phyloP scores from a whole-genome alignment of 1,140 invertebrate genomes.

The Oedothorax gibbosus region DNA sequence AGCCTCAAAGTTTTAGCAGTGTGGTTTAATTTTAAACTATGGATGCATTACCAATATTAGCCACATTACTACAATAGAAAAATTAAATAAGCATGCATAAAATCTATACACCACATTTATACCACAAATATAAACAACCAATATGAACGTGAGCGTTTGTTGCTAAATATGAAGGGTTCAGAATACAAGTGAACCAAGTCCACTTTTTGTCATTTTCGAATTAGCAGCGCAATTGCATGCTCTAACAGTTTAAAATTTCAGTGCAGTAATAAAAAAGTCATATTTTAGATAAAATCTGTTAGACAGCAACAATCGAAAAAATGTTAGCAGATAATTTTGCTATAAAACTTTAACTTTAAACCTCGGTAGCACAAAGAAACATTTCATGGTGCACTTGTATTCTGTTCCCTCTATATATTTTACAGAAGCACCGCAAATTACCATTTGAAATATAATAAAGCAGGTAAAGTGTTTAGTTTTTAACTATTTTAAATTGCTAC shows the following conservation, averaged over 20 bases:
- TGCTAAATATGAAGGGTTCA: not conserved
- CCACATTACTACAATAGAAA: not conserved
- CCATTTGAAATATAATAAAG: too few species aligned
- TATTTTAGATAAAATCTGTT: too few species aligned
- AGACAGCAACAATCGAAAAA: too few species aligned
- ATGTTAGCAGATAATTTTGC: too few species aligned
- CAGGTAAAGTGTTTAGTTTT: too few species aligned
- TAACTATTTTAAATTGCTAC: too few species aligned
- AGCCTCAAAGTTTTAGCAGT: not conserved
- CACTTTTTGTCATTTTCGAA: not conserved
- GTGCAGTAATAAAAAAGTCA: slow-evolving; percentile 5
- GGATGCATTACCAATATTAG: not conserved
- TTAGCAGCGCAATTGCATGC: not conserved
- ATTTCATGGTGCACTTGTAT: too few species aligned
- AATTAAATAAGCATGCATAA: not conserved
- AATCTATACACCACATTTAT: slow-evolving; percentile 4
- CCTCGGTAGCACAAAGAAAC: too few species aligned
- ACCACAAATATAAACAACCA: not conserved
- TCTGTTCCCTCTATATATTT: too few species aligned
- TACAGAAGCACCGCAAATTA: too few species aligned
- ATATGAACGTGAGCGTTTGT: not conserved
- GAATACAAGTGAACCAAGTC: not conserved
- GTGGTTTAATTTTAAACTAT: not conserved
- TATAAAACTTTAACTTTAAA: too few species aligned
- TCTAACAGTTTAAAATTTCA: not conserved